Evolutionary conservation across 1,140 invertebrate species (phyloP), one percentile per base, ranked within the genome.

Genomic region (Maconellicoccus hirsutus): DNA sequence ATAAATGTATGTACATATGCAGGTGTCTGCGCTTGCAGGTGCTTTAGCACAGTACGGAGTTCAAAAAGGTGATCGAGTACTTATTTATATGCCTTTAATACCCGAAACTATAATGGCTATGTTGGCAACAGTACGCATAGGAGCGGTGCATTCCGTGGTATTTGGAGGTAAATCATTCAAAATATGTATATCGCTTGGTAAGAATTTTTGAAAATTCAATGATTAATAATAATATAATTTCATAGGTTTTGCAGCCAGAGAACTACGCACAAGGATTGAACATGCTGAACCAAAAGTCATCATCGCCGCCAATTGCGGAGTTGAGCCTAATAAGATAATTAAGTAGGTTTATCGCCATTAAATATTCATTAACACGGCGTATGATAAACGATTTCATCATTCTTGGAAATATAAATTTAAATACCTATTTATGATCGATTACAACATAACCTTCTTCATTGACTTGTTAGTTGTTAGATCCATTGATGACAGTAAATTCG

Each of bases 61-160:
- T 0, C 80, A 80, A 23, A 86, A 86, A 73, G 92, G 93, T 0
- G 89, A 91, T 73, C 79, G 86, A 0, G 91, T 93, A 0, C 80
- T 94, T 0, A 93, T 96, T 73, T 96, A 94, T 78, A 95, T 96
- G 92, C 93, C 93, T 0, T 82, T 94, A 7, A 89, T 95, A 39
- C 92, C 92, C 0, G 91, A 95, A 81, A 88, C 91, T 0, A 84
- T 94, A 27, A 84, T 94, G 27, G 86, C 92, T 0, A 94, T 95
- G 86, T 77, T 95, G 71, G 92, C 92, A 0, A 87, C 86, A 0
- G 89, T 86, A 3, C 81, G 93, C 39, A 80, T 95, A 14, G 93
- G 93, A 0, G 93, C 91, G 4, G 81, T 93, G 12, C 92, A 96
- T 77, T 93, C 91, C 0, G 87, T 93, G 1, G 91, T 94, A 8